phyloP scores from a whole-genome alignment of 2,888 invertebrate genomes.

The Oscheius sp. region DNA sequence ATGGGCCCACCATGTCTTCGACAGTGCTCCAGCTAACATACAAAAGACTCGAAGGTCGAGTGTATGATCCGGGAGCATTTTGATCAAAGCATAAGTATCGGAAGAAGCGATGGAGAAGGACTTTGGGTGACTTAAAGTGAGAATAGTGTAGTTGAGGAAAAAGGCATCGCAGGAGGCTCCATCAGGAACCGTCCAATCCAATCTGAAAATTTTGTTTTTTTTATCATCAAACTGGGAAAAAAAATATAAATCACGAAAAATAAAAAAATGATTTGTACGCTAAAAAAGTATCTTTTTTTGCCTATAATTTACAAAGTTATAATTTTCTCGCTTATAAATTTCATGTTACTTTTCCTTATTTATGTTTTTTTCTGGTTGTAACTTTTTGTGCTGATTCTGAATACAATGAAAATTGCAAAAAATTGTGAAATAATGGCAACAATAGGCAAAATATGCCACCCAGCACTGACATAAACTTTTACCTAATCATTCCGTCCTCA shows the following conservation, averaged over 20 bases:
- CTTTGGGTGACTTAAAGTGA: conserved; percentile 46
- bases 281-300: no score
- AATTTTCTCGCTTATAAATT: no score
- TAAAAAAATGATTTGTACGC: no score
- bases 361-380: no score
- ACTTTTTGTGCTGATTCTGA: no score
- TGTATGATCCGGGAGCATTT: conserved; percentile 62
- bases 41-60: conserved; percentile 64
- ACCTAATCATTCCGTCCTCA: conserved; percentile 36
- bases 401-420: no score
- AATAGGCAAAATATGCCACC: no score
- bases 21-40: conserved; percentile 62
- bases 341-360: no score
- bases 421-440: no score
- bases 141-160: conserved; percentile 64
- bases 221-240: no score
- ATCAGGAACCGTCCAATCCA: conserved; percentile 64
- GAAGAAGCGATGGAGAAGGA: conserved; percentile 53
- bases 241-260: no score
- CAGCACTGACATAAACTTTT: background rate
- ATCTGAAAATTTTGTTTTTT: conserved; percentile 34
- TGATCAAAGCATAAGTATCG: conserved; percentile 45
- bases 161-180: conserved; percentile 63
- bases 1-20: conserved; percentile 65
- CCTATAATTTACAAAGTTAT: no score